phyloP scores from a whole-genome alignment of 2,888 invertebrate species.

The Cephonodes hylas region DNA sequence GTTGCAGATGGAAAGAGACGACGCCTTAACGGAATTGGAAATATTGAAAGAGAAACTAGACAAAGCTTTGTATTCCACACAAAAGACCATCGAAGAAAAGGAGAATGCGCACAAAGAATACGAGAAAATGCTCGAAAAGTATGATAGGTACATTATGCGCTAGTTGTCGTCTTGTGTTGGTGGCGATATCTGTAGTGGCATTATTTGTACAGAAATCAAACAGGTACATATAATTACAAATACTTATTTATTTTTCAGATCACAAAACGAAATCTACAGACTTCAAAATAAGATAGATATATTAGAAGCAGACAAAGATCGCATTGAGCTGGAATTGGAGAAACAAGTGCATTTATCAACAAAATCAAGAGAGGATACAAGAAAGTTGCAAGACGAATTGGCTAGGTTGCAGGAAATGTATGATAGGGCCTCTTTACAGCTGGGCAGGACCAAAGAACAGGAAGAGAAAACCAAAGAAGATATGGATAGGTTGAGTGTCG shows the following conservation, averaged over 20 bases:
- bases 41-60: conserved; percentile 94
- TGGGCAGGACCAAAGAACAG: conserved; percentile 92
- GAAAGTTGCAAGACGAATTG: conserved; percentile 93
- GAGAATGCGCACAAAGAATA: conserved; percentile 94
- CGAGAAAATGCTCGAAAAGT: conserved; percentile 95
- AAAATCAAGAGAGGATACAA: conserved; percentile 91
- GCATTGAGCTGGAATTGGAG: conserved; percentile 91
- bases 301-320: conserved; percentile 92
- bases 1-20: conserved; percentile 90
- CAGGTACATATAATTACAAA: conserved; percentile 6
- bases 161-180: conserved; percentile 69
- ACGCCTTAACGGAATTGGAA: conserved; percentile 91
- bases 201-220: too few species aligned
- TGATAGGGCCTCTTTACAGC: conserved; percentile 91
- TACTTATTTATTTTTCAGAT: conserved; percentile 75
- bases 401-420: conserved; percentile 93
- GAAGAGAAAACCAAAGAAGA: conserved; percentile 95
- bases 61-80: conserved; percentile 90
- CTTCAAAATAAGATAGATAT: conserved; percentile 94
- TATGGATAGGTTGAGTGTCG: conserved; percentile 87
- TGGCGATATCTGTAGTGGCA: background rate
- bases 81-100: conserved; percentile 93
- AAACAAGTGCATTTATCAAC: conserved; percentile 89
- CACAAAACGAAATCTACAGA: conserved; percentile 94
- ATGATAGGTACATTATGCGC: conserved; percentile 85